Conservation (phyloP, 2,888 invertebrate genomes). For the Lasius fuliginosus region DNA sequence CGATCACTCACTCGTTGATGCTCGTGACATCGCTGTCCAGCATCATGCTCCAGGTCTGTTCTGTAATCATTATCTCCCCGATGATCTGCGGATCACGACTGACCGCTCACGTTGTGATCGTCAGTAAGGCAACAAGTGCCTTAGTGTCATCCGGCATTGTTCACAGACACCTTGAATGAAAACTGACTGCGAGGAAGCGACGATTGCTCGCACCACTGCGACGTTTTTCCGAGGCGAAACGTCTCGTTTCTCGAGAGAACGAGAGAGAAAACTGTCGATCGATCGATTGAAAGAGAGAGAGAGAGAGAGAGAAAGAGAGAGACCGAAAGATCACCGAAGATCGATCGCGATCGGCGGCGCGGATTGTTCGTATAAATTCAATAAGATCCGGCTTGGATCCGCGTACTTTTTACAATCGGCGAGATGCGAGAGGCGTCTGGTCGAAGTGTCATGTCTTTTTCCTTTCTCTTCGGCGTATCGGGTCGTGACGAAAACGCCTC, state of each 20-base stretch:
- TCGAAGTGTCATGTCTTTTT: conserved; percentile 47
- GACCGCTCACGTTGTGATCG: conserved; percentile 77
- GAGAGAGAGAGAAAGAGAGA: background rate
- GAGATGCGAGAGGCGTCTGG: conserved; percentile 51
- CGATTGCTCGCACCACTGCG: conserved; percentile 49
- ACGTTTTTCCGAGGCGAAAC: conserved; percentile 39
- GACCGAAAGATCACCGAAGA: background rate
- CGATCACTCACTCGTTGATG: conserved; percentile 84
- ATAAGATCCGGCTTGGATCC: conserved; percentile 5
- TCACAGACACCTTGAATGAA: conserved; percentile 74
- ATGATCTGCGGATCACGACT: conserved; percentile 78
- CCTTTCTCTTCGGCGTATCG: conserved; percentile 43
- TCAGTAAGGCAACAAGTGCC: conserved; percentile 73
- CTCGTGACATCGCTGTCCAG: conserved; percentile 85
- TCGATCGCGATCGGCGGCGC: conserved; percentile 30
- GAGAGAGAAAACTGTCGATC: conserved; percentile 10
- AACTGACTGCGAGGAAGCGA: conserved; percentile 71
- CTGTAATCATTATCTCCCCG: conserved; percentile 86
- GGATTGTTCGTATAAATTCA: background rate
- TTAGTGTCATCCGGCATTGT: conserved; percentile 77
- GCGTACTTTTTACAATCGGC: conserved; percentile 32
- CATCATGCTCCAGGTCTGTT: conserved; percentile 86
- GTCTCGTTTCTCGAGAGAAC: conserved; percentile 18
- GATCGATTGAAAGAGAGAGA: background rate
- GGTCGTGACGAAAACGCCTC: conserved; percentile 55